Conservation (phyloP, 64 coral and sea anemone species). For the Dendrophyllia cribrosa region DNA sequence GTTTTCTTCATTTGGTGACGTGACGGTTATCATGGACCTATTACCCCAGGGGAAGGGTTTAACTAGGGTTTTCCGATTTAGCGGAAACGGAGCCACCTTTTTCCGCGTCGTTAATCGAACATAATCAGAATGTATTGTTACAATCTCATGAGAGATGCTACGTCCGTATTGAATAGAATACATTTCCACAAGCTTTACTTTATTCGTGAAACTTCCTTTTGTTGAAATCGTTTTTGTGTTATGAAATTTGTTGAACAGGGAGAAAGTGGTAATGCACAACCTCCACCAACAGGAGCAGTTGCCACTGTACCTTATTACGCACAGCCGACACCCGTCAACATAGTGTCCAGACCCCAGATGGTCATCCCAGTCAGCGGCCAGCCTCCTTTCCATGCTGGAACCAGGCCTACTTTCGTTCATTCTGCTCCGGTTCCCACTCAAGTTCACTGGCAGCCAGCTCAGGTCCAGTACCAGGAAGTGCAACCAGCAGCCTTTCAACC, state of each 20-base stretch:
- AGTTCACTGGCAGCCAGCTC: conserved; percentile 72
- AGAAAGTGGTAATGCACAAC: conserved; percentile 55
- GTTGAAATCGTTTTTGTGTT: no score
- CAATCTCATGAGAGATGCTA: no score
- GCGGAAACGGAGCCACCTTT: no score
- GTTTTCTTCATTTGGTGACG: no score
- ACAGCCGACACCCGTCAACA: conserved; percentile 49
- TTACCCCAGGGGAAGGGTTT: no score
- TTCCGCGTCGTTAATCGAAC: no score
- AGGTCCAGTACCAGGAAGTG: conserved; percentile 30
- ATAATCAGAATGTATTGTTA: no score
- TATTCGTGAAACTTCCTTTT: no score
- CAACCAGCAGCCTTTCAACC: conserved; percentile 31
- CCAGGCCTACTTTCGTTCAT: conserved; percentile 34
- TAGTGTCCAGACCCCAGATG: conserved; percentile 72
- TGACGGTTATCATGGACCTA: no score
- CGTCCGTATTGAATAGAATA: no score
- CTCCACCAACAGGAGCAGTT: conserved; percentile 43
- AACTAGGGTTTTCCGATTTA: no score
- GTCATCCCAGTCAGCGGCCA: conserved; percentile 61
- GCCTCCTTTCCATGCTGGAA: conserved; percentile 46
- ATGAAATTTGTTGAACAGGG: conserved; percentile 3
- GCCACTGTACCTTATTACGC: conserved; percentile 67
- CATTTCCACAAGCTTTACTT: no score
- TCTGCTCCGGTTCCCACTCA: conserved; percentile 22